Conservation (phyloP, 2,797 vertebrate genomes). For the Bradypodion pumilum region DNA sequence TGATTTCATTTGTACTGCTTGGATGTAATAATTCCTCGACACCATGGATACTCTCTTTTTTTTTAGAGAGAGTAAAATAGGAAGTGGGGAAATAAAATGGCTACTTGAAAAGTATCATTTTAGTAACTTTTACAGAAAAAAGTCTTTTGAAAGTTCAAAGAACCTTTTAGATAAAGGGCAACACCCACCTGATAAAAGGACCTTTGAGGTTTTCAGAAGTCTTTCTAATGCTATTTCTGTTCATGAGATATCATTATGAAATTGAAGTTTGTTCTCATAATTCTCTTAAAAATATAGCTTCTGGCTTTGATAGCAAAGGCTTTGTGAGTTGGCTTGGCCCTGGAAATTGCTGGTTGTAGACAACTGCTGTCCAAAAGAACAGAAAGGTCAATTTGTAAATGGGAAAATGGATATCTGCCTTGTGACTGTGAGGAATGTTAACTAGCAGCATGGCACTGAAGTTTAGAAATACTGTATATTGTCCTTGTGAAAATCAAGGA, state of each 20-base stretch:
- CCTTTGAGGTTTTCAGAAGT: slow-evolving; percentile 39
- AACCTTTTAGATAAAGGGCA: slow-evolving; percentile 16
- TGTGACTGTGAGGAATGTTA: not conserved
- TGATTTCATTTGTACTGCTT: not conserved
- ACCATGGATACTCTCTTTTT: slow-evolving; percentile 27
- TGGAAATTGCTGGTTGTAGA: slow-evolving; percentile 31
- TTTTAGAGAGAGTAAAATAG: slow-evolving; percentile 34
- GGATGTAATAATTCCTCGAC: not conserved
- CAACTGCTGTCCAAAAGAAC: slow-evolving; percentile 5
- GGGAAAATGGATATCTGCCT: not conserved
- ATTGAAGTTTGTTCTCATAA: slow-evolving; percentile 18
- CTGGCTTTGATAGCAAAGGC: slow-evolving; percentile 14
- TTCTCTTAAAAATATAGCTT: slow-evolving; percentile 12
- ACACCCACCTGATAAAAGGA: slow-evolving; percentile 1
- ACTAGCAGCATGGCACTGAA: not conserved
- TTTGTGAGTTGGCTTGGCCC: not conserved
- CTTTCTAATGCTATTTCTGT: slow-evolving; percentile 8
- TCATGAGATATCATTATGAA: slow-evolving; percentile 17
- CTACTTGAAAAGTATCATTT: slow-evolving; percentile 25
- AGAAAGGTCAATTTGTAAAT: slow-evolving; percentile 4
- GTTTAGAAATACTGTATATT: not conserved
- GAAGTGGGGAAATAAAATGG: not conserved
- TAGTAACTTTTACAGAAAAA: slow-evolving; percentile 1
- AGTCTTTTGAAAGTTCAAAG: slow-evolving; percentile 26
- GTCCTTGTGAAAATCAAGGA: not conserved